Evolutionary conservation across 2,797 vertebrate species (phyloP).

Genomic region (Bradypodion pumilum): DNA sequence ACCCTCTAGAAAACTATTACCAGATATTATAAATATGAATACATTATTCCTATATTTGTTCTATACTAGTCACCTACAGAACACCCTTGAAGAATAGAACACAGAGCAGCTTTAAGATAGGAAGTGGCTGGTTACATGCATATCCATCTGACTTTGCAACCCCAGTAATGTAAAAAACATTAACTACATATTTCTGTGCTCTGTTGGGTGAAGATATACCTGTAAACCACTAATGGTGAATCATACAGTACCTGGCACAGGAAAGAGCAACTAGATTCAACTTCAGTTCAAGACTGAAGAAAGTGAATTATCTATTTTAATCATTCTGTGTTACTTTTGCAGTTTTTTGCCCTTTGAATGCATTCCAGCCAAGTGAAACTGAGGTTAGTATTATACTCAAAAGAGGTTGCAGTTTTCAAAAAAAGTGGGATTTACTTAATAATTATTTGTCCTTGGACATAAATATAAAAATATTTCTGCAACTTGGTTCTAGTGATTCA

Average conservation of each 20-base stretch:
- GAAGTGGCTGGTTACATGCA: not conserved
- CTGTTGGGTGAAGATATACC: not conserved
- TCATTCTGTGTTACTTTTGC: not conserved
- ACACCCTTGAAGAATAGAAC: not conserved
- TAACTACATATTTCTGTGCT: not conserved
- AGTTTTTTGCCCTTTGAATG: conserved; percentile 4
- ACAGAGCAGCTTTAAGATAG: not conserved
- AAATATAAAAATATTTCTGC: conserved; percentile 3
- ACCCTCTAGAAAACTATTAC: not conserved
- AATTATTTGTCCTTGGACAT: not conserved
- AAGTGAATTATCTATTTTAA: conserved; percentile 8
- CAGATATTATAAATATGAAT: too few relatives aligned
- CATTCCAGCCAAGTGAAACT: conserved; percentile 21
- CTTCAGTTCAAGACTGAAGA: conserved; percentile 14
- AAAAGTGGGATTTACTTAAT: conserved; percentile 32
- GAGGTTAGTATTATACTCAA: conserved; percentile 56
- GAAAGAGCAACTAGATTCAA: not conserved
- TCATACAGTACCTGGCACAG: not conserved
- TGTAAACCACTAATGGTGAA: not conserved
- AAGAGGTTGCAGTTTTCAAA: not conserved
- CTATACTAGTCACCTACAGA: not conserved
- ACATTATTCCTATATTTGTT: not conserved
- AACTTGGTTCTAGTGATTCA: not conserved
- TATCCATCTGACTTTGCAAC: not conserved
- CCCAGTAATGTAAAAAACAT: not conserved